Base-by-base conservation (phyloP, 2,797 vertebrate species). In the Sarcoramphus papa region DNA sequence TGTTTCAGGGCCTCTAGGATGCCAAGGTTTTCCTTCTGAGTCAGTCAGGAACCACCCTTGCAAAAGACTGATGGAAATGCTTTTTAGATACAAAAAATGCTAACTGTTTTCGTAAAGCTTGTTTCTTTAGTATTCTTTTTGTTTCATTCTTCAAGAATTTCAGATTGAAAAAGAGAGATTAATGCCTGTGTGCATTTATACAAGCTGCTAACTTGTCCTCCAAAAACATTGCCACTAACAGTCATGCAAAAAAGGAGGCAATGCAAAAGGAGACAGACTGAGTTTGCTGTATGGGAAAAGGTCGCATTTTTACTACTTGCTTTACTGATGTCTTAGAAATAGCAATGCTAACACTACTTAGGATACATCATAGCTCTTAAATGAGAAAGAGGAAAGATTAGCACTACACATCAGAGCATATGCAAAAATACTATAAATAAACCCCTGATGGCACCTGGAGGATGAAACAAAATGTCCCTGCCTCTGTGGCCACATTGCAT, bases 401-500 rank as follows among this genome's bases (percentile, higher is more conserved):
- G 40, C 19, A 7, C 21, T 41, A 25, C 20, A 45, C 7, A 37
- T 53, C 51, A 74, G 6, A 60, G 17, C n/a, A 28, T 6, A 27
- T 7, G 28, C 43, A 50, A 73, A 82, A 13, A 18, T 17, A 33
- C 68, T 84, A 20, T 5, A 37, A 77, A 57, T 9, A 47, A 74
- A 4, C 4, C 27, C 35, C 67, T 53, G 56, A 7, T 37, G 16
- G 40, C 50, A 47, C 53, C 53, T 54, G 59, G 43, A 63, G 28
- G 37, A 47, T 14, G 25, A 63, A 56, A 33, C 7, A 35, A 41
- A 54, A 35, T 17, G 21, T 40, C n/a, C 8, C n/a, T 22, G 45
- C 14, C 23, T 27, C 21, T 8, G 9, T 7, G 41, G 30, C 41
- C 33, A 56, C 13, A 3, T 2, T 25, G 45, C 31, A 10, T 0